phyloP scores from a whole-genome alignment of 2,888 invertebrate species.

The Prosapia bicincta region DNA sequence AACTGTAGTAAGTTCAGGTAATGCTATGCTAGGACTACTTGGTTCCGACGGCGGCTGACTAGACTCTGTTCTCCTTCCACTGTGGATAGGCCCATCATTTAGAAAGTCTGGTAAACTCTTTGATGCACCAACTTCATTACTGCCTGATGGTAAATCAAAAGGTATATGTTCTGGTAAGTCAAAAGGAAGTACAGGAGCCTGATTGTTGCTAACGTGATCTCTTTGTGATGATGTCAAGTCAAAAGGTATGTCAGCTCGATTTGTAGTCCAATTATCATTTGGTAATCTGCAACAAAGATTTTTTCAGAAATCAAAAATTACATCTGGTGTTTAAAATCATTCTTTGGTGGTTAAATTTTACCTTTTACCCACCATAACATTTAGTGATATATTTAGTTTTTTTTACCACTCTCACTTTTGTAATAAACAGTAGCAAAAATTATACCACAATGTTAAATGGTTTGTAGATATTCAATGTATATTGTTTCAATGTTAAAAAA shows the following conservation, averaged over 20 bases:
- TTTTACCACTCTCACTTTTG: too few relatives aligned
- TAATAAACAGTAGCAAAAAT: too few relatives aligned
- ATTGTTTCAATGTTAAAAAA: too few relatives aligned
- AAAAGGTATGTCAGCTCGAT: conserved; percentile 25
- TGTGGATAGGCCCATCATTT: conserved; percentile 61
- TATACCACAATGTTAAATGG: too few relatives aligned
- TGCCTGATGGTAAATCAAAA: conserved; percentile 31
- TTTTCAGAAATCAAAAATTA: too few relatives aligned
- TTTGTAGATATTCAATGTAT: too few relatives aligned
- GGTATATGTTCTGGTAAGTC: conserved; percentile 29
- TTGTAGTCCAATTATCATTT: conserved; percentile 25
- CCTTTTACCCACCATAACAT: too few relatives aligned
- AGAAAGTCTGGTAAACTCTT: conserved; percentile 67
- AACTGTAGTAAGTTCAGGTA: conserved; percentile 10
- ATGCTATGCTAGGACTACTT: conserved; percentile 21
- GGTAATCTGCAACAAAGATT: conserved; percentile 13
- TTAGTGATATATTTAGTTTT: too few relatives aligned
- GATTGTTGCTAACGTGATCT: conserved; percentile 10
- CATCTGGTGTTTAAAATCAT: too few relatives aligned
- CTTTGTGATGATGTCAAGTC: conserved; percentile 22
- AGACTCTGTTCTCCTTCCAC: conserved; percentile 41
- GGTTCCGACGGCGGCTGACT: conserved; percentile 27
- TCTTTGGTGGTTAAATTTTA: too few relatives aligned
- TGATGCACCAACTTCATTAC: conserved; percentile 34
- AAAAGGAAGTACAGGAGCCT: conserved; percentile 22